Percentiles rank a stretch among this genome's conserved stretches.
phyloP scores from a whole-genome alignment of 2,113 vertebrate genomes.

The Nyctibius bracteatus region DNA sequence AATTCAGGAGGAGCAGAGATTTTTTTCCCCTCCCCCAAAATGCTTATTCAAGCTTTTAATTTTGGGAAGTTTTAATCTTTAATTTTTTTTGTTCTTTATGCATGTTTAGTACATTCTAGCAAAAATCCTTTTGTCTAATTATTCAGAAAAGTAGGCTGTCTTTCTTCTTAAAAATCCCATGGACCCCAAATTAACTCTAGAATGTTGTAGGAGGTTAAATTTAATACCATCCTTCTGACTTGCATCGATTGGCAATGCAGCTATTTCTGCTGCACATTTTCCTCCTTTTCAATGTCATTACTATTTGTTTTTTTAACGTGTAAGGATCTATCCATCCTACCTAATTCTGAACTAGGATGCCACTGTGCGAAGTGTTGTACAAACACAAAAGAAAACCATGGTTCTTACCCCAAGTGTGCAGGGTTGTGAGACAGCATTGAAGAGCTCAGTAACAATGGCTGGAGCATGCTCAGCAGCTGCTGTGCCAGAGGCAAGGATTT shows the following conservation, averaged over 20 bases:
- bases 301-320: background rate
- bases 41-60: background rate
- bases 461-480: background rate
- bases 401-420: background rate
- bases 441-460: background rate
- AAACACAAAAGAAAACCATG: background rate
- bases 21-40: background rate
- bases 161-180: conserved; percentile 27
- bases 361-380: background rate
- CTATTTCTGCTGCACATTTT: conserved; percentile 5
- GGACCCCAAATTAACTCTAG: background rate
- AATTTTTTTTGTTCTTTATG: background rate
- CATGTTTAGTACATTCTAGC: background rate
- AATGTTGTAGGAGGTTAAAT: conserved; percentile 18
- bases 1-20: background rate
- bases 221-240: conserved; percentile 5
- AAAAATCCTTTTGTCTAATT: background rate
- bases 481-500: background rate
- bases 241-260: background rate
- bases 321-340: background rate
- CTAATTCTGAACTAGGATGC: background rate
- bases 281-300: background rate
- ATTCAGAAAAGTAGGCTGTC: background rate
- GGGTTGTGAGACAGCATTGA: background rate
- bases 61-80: background rate